These are phyloP conservation scores for Semicossyphus pulcher DNA, from an alignment of 2,113 vertebrate species.

Conservation along the genomic window DNA sequence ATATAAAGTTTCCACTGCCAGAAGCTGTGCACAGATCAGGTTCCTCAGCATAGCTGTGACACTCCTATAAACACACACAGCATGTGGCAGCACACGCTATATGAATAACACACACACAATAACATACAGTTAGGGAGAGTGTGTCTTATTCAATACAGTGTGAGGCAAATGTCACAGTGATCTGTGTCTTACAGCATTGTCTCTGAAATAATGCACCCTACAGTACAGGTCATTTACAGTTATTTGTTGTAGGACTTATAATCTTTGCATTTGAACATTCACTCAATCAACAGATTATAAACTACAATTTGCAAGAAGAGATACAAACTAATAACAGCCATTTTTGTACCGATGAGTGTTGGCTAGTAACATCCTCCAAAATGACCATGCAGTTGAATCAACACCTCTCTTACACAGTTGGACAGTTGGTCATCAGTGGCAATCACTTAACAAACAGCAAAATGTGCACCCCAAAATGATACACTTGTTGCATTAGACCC, in stretches of 20 bases:
- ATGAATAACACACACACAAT: background rate
- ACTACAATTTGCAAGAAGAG: too few relatives aligned
- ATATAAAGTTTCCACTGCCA: slow-evolving; percentile 50
- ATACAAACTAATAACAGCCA: too few relatives aligned
- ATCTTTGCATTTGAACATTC: too few relatives aligned
- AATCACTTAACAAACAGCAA: too few relatives aligned
- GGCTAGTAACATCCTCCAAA: too few relatives aligned
- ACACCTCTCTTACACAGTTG: background rate
- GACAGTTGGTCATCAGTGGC: too few relatives aligned
- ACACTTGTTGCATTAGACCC: too few relatives aligned
- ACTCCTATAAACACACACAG: slow-evolving; percentile 14
- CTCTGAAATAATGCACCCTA: background rate
- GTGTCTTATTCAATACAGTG: background rate
- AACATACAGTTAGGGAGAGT: background rate
- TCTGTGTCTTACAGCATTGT: background rate
- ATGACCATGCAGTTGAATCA: background rate
- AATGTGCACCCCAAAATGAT: too few relatives aligned
- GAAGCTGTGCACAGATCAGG: slow-evolving; percentile 49
- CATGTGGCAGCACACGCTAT: background rate
- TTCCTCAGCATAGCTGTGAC: slow-evolving; percentile 38
- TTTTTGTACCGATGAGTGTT: too few relatives aligned
- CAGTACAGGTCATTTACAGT: background rate
- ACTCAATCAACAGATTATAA: too few relatives aligned
- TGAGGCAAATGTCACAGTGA: background rate
- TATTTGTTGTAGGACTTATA: too few relatives aligned